A percentile compares a stretch with the other conserved stretches of the same genome.
These are phyloP conservation scores for Cephus pulcher DNA, from an alignment of 2,888 invertebrate genomes.

Conservation along the genomic window DNA sequence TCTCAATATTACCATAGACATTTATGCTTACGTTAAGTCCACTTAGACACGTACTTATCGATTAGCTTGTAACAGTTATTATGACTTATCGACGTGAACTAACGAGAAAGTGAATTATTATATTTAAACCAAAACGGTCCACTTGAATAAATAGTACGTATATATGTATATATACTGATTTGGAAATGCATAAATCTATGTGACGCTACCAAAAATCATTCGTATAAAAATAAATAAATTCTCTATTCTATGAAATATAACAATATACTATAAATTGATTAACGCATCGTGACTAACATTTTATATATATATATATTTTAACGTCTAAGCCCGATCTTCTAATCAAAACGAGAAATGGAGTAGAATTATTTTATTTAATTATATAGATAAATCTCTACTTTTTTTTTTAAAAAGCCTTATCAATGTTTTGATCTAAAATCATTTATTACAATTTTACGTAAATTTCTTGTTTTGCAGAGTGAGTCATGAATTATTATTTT, in stretches of 20 bases:
- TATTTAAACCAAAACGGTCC: background rate
- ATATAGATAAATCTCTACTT: background rate
- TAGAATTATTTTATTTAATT: background rate
- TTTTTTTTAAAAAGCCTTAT: background rate
- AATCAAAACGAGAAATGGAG: background rate
- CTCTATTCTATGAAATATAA: constrained; percentile 45
- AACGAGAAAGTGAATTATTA: background rate
- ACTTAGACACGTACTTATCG: background rate
- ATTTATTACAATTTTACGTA: background rate
- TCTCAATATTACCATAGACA: background rate
- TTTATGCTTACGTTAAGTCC: background rate
- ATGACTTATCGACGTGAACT: background rate
- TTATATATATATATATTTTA: background rate
- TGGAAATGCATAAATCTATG: background rate
- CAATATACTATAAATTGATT: constrained; percentile 20
- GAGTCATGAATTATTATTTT: background rate
- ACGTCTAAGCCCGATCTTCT: background rate
- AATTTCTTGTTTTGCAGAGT: background rate
- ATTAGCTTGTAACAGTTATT: background rate
- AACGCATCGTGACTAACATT: background rate
- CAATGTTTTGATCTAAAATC: background rate
- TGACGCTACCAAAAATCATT: constrained; percentile 19
- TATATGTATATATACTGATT: background rate
- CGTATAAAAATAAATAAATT: constrained; percentile 57
- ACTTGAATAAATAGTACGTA: background rate